Base-by-base conservation (phyloP, 2,888 invertebrate species). In the Eupithecia tripunctaria region DNA sequence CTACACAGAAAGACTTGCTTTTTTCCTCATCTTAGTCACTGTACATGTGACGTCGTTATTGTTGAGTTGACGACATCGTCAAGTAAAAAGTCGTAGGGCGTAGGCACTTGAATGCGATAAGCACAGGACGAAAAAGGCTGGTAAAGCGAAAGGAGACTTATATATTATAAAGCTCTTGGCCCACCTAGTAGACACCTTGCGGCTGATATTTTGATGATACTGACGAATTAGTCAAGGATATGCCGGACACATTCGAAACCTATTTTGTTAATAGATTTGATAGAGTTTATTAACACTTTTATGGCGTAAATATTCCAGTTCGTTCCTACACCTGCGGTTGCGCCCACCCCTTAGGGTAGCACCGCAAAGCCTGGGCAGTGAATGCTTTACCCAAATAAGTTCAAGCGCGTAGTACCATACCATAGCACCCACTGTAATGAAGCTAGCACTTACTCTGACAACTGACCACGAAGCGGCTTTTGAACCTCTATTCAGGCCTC, bases 401-500 rank as follows among this genome's bases (percentile, higher is more conserved):
- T 51, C 51, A 10, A 4, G 8, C 21, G 21, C 21, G 21, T 47
- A n/a, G 47, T 51, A 51, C 51, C 2, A 12, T 51, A 51, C 51
- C 2, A 12, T 60, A 27, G 14, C 5, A 15, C 3, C 10, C 29
- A 64, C 38, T 38, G 38, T 64, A 12, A 38, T 38, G 64, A 51
- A 60, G 47, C 67, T 27, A 68, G 43, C 51, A 60, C 56, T 27
- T 25, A 65, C 68, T 74, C 69, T 63, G n/a, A 71, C 69, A 67
- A 74, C 66, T 67, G 67, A 69, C 76, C 70, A 65, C 70, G 56
- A 67, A 73, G 73, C 73, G 66, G 38, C 68, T 74, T 76, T 73
- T 70, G 67, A 67, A 64, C 38, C 56, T 51, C 71, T 70, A 74
- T 76, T 72, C 68, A 68, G 72, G 72, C 69, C 67, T 70, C 72